Conservation (phyloP, 2,888 invertebrate genomes). For the Achlya flavicornis region DNA sequence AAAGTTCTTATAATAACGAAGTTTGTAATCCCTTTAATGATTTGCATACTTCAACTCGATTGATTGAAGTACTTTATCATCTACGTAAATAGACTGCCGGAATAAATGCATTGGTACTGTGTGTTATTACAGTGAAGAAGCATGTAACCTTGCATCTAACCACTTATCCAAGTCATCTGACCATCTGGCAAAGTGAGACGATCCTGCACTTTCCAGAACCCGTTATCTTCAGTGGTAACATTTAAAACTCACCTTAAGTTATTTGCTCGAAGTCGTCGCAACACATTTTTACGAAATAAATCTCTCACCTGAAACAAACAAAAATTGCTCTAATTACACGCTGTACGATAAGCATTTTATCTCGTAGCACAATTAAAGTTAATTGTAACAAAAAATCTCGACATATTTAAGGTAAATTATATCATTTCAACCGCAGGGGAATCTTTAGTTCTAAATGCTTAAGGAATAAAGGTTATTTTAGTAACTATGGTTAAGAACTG, state of each 20-base stretch:
- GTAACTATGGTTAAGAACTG: background rate
- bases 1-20: too few species aligned
- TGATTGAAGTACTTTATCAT: background rate
- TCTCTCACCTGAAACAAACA: constrained; percentile 75
- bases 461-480: background rate
- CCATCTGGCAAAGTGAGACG: background rate
- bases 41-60: too few species aligned
- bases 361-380: constrained; percentile 10
- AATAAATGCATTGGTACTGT: background rate
- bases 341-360: constrained; percentile 5
- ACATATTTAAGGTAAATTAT: constrained; percentile 4
- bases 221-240: background rate
- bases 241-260: constrained; percentile 62
- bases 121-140: too few species aligned
- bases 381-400: constrained; percentile 9
- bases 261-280: constrained; percentile 62
- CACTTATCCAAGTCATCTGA: background rate
- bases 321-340: constrained; percentile 38
- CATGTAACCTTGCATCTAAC: background rate
- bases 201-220: background rate
- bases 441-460: background rate
- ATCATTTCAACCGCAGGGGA: background rate
- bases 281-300: constrained; percentile 65
- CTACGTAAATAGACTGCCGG: background rate
- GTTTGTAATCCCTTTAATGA: too few species aligned